These are phyloP conservation scores for Oncorhynchus tshawytscha DNA, from an alignment of 2,113 vertebrate genomes.

Conservation along the genomic window DNA sequence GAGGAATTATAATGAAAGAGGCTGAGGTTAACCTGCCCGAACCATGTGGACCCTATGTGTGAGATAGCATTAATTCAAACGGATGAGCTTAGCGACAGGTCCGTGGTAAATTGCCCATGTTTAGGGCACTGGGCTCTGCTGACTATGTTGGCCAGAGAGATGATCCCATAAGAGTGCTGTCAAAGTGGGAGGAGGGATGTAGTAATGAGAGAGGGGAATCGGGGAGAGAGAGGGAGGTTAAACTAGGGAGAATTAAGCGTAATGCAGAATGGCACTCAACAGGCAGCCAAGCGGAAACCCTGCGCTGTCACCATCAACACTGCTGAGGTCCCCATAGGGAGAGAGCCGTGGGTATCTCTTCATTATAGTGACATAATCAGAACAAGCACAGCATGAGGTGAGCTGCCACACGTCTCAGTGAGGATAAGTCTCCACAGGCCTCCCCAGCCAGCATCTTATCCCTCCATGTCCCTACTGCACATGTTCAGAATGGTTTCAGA, in stretches of 20 bases:
- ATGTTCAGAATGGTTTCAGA: slow-evolving; percentile 17
- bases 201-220: slow-evolving; percentile 18
- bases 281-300: slow-evolving; percentile 40
- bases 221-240: slow-evolving; percentile 18
- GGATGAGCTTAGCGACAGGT: not conserved
- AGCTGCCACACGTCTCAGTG: slow-evolving; percentile 25
- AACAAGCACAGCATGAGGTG: slow-evolving; percentile 46
- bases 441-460: not conserved
- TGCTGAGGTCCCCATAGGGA: slow-evolving; percentile 23
- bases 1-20: slow-evolving; percentile 31
- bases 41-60: not conserved
- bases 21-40: slow-evolving; percentile 26
- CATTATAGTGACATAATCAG: slow-evolving; percentile 60
- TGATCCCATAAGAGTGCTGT: not conserved
- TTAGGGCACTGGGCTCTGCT: not conserved
- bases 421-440: slow-evolving; percentile 30
- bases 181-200: slow-evolving; percentile 23
- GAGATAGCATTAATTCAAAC: not conserved
- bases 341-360: slow-evolving; percentile 32
- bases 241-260: slow-evolving; percentile 41
- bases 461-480: not conserved
- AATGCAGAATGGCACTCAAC: slow-evolving; percentile 41
- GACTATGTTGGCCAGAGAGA: not conserved
- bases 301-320: not conserved
- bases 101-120: not conserved